Base-by-base conservation (phyloP, 2,888 invertebrate species). In the Drosophila cyrtoloma region DNA sequence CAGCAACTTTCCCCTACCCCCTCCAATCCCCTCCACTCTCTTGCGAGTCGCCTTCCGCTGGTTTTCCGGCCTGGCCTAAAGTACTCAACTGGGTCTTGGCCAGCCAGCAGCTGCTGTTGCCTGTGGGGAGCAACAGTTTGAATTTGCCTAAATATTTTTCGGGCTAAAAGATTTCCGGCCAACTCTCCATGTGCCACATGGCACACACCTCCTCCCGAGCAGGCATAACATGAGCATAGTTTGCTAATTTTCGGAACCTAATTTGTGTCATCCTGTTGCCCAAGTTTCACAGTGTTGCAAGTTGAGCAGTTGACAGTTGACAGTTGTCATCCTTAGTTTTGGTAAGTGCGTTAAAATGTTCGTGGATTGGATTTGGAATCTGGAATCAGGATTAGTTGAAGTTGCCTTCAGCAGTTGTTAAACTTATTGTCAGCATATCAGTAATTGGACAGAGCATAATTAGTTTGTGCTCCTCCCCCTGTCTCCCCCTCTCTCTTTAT, bases 211-310 rank as follows among this genome's bases (percentile, higher is more conserved):
- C 32, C 28, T 33, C 44, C 35, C 4, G 44, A 39, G 77, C 59
- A 5, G 47, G 70, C 70, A 60, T 56, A 72, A 35, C 64, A 73
- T 65, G 77, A 67, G 73, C 57, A 87, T 81, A 84, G 87, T 89
- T 84, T 81, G 76, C 81, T 86, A 86, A 89, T 89, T 89, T 84
- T 57, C 30, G 61, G 57, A 69, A 71, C 72, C 82, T 82, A 89
- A 86, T 86, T 86, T 86, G 81, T 75, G 81, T 82, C 87, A 86
- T 86, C 86, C 86, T 84, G 85, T 89, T 81, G 73, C 68, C 71
- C 81, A 76, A 84, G 74, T 79, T 88, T 51, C 52, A 5, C 47
- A 47, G 26, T 16, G 47, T 9, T 47, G 26, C 26, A 26, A 47
- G 26, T 47, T 26, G 16, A 47, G 9, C 75, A 66, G 64, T 71